Evolutionary conservation across 2,113 vertebrate species (phyloP).

Genomic region (Pristiophorus japonicus): DNA sequence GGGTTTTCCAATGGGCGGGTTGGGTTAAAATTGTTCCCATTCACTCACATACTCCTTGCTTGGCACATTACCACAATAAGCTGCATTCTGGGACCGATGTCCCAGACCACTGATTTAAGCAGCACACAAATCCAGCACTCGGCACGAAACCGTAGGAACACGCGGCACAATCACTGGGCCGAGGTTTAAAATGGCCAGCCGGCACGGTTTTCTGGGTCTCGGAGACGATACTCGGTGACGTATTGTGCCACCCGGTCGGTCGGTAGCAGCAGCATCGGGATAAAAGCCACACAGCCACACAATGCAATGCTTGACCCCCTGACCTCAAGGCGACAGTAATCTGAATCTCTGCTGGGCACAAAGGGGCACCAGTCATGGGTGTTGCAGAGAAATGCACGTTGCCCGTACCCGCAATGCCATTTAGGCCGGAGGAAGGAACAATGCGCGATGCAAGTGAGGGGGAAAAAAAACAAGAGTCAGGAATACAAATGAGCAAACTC

Average conservation of each 20-base stretch:
- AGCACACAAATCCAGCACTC: not conserved
- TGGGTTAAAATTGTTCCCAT: not conserved
- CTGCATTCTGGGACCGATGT: not conserved
- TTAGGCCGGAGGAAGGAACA: not conserved
- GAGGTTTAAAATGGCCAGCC: not conserved
- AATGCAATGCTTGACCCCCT: not conserved
- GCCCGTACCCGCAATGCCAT: not conserved
- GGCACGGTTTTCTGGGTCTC: not conserved
- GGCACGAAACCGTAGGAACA: not conserved
- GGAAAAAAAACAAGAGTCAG: not conserved
- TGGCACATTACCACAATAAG: not conserved
- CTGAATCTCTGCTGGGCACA: not conserved
- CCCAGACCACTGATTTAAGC: not conserved
- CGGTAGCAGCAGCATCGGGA: not conserved
- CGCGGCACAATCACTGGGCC: not conserved
- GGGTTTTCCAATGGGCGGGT: not conserved
- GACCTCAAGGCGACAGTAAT: not conserved
- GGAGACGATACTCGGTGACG: not conserved
- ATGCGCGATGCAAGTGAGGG: too few relatives aligned
- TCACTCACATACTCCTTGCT: not conserved
- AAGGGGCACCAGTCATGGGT: not conserved
- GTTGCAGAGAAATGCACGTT: not conserved
- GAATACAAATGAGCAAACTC: slow-evolving; percentile 16
- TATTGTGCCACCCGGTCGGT: not conserved
- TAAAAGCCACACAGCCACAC: not conserved